Base-by-base conservation (phyloP, 1,140 invertebrate genomes). In the Drosophila navojoa region DNA sequence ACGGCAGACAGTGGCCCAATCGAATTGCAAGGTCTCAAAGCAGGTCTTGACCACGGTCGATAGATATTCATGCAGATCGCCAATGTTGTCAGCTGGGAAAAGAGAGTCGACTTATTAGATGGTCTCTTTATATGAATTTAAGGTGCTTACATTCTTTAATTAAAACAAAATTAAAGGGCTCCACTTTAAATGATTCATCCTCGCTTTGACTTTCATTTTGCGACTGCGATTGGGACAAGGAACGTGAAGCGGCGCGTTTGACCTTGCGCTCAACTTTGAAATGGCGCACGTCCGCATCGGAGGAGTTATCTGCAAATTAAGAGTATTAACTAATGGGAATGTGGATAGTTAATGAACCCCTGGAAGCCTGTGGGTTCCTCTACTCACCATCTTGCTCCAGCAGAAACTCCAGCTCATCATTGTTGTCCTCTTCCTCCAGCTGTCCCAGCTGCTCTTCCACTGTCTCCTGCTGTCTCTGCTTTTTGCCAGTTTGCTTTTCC, bases 11-110 rank as follows among this genome's bases (percentile, higher is more conserved):
- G 74, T 78, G 32, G 45, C 11, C 85, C 85, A 91, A 4, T 90
- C 68, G 49, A 91, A 91, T 13, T 62, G 60, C 6, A 91, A 57
- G 4, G 66, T 78, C n/a, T 86, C 72, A 11, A 91, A 91, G 27
- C 80, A 74, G 16, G 86, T 91, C 42, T 70, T 79, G 0, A 91
- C 76, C 47, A 77, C 85, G 0, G 76, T 78, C 3, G 66, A 40
- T 29, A 91, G 59, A 52, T 91, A 91, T 3, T 80, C 81, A n/a
- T 64, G 47, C 32, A 90, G 40, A 55, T 87, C 72, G 3, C 7
- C 47, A 55, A 87, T 62, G 9, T 79, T 73, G 47, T 90, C 86
- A 35, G 68, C 67, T 90, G 49, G 1, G 47, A 22, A 11, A 13
- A 0, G 10, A 27, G 2, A 0, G 11, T 6, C 13, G n/a, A 2